These are phyloP conservation scores for Pyralis farinalis DNA, from an alignment of 2,888 invertebrate genomes.

Conservation along the genomic window DNA sequence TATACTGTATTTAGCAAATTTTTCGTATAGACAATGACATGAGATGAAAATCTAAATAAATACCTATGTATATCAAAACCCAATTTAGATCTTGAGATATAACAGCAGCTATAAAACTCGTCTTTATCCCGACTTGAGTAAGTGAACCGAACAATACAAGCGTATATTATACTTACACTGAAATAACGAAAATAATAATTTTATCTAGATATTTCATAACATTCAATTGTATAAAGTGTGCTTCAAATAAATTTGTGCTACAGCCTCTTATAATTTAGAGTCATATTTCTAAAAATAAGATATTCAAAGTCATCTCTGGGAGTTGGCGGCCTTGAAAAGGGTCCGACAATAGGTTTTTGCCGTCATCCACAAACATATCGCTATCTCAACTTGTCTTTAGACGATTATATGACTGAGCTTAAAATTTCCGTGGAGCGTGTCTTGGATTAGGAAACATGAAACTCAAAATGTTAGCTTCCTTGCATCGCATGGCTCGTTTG, in stretches of 20 bases:
- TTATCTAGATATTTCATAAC: not conserved
- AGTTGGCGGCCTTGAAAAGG: not conserved
- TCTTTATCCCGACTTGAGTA: no score
- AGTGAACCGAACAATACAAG: no score
- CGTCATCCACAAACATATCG: not conserved
- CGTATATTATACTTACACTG: not conserved
- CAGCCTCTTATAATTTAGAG: not conserved
- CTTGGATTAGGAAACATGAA: conserved; percentile 6
- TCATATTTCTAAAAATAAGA: not conserved
- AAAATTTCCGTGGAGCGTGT: conserved; percentile 1
- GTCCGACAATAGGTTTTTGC: not conserved
- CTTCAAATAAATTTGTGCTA: not conserved
- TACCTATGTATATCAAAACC: no score
- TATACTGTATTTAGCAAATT: no score
- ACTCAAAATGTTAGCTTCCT: conserved; percentile 6
- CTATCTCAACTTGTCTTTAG: not conserved
- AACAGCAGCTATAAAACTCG: no score
- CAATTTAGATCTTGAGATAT: no score
- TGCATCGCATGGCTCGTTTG: conserved; percentile 1
- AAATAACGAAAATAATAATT: not conserved
- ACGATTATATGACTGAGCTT: not conserved
- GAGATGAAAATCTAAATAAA: no score
- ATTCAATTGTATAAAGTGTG: not conserved
- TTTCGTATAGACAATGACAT: no score
- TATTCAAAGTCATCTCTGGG: not conserved